phyloP scores from a whole-genome alignment of 2,113 vertebrate species.

The Glareola pratincola region DNA sequence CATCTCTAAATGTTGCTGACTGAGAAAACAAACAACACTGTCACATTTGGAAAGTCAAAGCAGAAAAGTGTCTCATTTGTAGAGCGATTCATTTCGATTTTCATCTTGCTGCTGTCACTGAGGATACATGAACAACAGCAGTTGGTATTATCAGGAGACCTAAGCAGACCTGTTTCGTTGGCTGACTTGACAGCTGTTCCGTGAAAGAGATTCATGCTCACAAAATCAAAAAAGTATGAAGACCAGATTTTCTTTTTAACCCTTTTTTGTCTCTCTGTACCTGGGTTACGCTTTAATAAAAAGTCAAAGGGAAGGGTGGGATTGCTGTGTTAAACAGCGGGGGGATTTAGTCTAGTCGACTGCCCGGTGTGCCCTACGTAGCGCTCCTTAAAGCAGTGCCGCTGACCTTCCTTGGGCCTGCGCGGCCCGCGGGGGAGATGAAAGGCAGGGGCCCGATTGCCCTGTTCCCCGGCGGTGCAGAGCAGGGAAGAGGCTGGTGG shows the following conservation, averaged over 20 bases:
- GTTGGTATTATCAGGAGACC: constrained; percentile 61
- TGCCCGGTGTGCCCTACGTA: fast-evolving
- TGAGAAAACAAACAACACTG: constrained; percentile 50
- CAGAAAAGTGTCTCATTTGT: constrained; percentile 66
- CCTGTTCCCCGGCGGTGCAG: background rate
- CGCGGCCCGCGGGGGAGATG: background rate
- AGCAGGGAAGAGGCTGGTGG: background rate
- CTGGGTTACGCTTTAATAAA: background rate
- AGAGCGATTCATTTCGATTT: constrained; percentile 63
- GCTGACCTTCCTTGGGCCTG: background rate
- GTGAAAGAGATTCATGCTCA: constrained; percentile 57
- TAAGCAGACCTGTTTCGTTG: constrained; percentile 33
- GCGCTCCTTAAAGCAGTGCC: background rate
- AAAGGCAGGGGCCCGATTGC: background rate
- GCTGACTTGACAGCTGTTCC: constrained; percentile 61
- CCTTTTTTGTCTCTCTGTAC: background rate
- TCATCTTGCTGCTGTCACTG: constrained; percentile 64
- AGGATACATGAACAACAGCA: constrained; percentile 56
- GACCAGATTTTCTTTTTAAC: constrained; percentile 10
- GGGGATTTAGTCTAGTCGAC: background rate
- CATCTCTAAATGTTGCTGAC: constrained; percentile 2
- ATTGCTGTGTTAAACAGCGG: background rate
- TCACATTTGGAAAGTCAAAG: constrained; percentile 61
- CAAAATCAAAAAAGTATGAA: constrained; percentile 48
- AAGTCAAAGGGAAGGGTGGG: background rate